Base-by-base conservation (phyloP, 2,113 vertebrate species). In the Acinonyx jubatus region DNA sequence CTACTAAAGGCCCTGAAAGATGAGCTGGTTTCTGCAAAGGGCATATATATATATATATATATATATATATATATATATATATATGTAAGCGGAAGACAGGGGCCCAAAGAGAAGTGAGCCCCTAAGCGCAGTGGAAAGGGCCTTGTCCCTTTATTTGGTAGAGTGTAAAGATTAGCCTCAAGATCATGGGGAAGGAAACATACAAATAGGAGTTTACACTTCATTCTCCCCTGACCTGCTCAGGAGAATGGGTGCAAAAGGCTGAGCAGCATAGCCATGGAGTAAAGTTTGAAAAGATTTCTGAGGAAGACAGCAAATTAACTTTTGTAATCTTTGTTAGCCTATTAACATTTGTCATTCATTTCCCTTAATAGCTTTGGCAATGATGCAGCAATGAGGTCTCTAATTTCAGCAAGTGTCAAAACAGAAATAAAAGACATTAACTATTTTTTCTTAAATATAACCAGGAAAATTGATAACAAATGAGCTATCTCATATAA, bases 201-300 rank as follows among this genome's bases (percentile, higher is more conserved):
- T 95, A 95, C 96, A 92, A 65, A 95, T 89, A 74, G 66, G 91
- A 85, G 87, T 97, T 94, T 97, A 93, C 65, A 97, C 94, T 97
- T 96, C 96, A 69, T 89, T 97, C 97, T 98, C 97, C 85, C 48
- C 95, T 94, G 90, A 97, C 92, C 93, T 91, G 89, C 57, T 98
- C 94, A 95, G 98, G 96, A 97, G 92, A 29, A 97, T 74, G 91
- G 76, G 86, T 86, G 45, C 55, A 14, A 83, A 52, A 93, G 65
- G 85, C 94, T 91, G 36, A 96, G 68, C 0, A 96, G 97, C 93
- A 76, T 66, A 81, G 97, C 80, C 93, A 45, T 78, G 91, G 90
- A 89, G 95, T 94, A 86, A 79, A 90, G 38, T 93, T 98, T 98
- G 96, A 96, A 97, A 98, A 96, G 78, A 21, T 29, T 98, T 98